Base-by-base conservation (phyloP, 1,140 invertebrate genomes). In the Philopotamus ludificatus region DNA sequence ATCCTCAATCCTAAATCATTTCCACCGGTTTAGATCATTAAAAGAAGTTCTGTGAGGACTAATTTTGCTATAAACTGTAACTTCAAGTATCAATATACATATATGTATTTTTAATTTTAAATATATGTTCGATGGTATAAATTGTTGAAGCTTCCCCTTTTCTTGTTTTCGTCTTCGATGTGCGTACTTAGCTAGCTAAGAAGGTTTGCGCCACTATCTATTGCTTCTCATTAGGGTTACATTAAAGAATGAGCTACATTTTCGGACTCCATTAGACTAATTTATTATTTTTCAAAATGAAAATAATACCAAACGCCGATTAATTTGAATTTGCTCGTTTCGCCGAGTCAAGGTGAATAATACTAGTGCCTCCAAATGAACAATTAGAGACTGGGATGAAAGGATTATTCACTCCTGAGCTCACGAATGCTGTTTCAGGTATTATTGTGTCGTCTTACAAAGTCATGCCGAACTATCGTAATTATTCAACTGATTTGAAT, bases 301-400 rank as follows among this genome's bases (percentile, higher is more conserved):
- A n/a, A n/a, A n/a, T n/a, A n/a, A n/a, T n/a, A n/a, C n/a, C n/a
- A n/a, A n/a, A n/a, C n/a, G n/a, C n/a, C n/a, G n/a, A n/a, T 57
- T 65, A 39, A 26, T 47, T 18, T 20, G 49, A 47, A 47, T 55
- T 39, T 41, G 39, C 44, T 65, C 61, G 62, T 58, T 64, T 62
- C 49, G 59, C 39, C 39, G 34, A 51, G 45, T 65, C 58, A 49
- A 69, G 67, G 63, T 65, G 41, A 61, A 69, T 65, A 57, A 51
- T n/a, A n/a, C n/a, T 61, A 45, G 28, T 61, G 50, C 53, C 34
- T 65, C 63, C 63, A 57, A 64, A 65, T 65, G 50, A 65, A 69
- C 67, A 69, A 69, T 69, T 69, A 69, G 59, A 64, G 60, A 44
- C 55, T 55, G 45, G 63, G 63, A 64, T 65, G 54, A 45, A 65